phyloP scores from a whole-genome alignment of 2,888 invertebrate genomes.

The Parapristionchus giblindavisi region DNA sequence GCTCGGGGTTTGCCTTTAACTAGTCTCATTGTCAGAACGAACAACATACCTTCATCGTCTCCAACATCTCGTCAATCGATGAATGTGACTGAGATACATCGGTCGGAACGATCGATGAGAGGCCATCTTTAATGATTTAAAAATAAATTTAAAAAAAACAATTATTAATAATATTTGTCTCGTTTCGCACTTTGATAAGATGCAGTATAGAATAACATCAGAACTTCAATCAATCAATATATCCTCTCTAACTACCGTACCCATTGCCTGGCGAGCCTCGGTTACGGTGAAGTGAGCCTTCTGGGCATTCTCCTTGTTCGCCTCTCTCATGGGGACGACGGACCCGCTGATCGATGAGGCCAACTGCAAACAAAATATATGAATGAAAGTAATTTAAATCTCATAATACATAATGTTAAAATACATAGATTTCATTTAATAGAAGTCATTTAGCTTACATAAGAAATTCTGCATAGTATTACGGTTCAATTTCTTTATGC shows the following conservation, averaged over 20 bases:
- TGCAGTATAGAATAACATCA: not conserved
- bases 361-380: too few relatives aligned
- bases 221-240: not conserved
- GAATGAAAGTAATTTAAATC: too few relatives aligned
- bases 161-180: too few relatives aligned
- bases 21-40: too few relatives aligned
- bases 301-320: not conserved
- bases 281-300: too few relatives aligned
- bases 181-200: not conserved
- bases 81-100: not conserved
- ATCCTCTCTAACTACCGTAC: not conserved
- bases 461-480: too few relatives aligned
- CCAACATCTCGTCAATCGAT: not conserved
- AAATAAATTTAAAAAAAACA: not conserved
- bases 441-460: too few relatives aligned
- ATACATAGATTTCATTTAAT: too few relatives aligned
- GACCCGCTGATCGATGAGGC: not conserved
- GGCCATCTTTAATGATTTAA: not conserved
- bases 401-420: too few relatives aligned
- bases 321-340: slow-evolving; percentile 3
- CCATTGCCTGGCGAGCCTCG: not conserved
- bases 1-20: too few relatives aligned
- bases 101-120: not conserved
- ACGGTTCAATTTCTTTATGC: too few relatives aligned
- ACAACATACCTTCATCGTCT: not conserved